Percentiles rank a stretch among this genome's conserved stretches.
phyloP scores from a whole-genome alignment of 2,797 vertebrate genomes.

The Ctenochaetus hawaiiensis region DNA sequence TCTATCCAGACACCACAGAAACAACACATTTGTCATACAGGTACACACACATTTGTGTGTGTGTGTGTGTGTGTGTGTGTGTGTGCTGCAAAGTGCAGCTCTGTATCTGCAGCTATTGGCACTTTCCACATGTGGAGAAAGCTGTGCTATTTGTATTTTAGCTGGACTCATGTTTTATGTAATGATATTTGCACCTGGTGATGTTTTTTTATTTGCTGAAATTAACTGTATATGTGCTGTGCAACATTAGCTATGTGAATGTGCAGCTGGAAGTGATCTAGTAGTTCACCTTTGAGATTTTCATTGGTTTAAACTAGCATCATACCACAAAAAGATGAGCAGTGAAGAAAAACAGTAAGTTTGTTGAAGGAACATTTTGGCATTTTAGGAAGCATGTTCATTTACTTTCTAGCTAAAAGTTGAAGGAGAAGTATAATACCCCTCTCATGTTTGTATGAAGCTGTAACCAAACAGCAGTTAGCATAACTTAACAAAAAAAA shows the following conservation, averaged over 20 bases:
- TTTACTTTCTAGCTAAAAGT: background rate
- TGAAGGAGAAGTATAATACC: background rate
- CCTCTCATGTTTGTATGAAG: background rate
- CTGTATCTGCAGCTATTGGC: constrained; percentile 47
- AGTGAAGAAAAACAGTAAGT: background rate
- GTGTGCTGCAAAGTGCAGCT: constrained; percentile 20
- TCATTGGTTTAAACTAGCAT: background rate
- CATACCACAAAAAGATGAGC: background rate
- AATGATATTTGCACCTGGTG: constrained; percentile 20
- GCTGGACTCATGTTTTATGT: constrained; percentile 20
- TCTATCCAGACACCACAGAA: constrained; percentile 76
- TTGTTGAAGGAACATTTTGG: constrained; percentile 12
- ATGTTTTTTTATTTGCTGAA: constrained; percentile 9
- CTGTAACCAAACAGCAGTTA: background rate
- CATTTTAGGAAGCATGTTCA: background rate
- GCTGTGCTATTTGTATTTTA: constrained; percentile 25
- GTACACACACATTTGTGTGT: constrained; percentile 50
- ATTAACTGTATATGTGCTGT: background rate
- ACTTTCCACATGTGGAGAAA: constrained; percentile 46
- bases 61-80: constrained; percentile 1
- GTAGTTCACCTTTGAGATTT: background rate
- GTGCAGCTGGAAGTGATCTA: background rate
- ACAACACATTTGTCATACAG: constrained; percentile 80
- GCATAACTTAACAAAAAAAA: background rate
- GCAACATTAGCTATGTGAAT: background rate